Evolutionary conservation across 2,797 vertebrate species (phyloP).

Genomic region (Etheostoma nigrum): DNA sequence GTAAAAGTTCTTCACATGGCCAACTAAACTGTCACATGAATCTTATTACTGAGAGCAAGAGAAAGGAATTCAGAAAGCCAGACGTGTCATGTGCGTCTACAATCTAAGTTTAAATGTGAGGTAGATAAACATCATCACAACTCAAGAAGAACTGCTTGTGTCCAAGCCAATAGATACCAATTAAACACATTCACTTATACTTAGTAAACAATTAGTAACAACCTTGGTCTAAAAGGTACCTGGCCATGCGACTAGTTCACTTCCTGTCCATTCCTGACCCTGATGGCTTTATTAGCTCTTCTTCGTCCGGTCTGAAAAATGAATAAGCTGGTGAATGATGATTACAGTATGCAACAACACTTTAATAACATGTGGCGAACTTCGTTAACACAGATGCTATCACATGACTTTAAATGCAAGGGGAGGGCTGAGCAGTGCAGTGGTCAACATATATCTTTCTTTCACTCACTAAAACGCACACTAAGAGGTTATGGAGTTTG

Average conservation of each 20-base stretch:
- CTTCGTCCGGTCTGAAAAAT: conserved; percentile 57
- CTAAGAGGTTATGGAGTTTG: no score
- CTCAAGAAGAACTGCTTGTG: background rate
- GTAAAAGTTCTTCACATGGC: background rate
- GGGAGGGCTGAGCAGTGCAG: background rate
- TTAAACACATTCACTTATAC: background rate
- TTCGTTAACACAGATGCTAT: background rate
- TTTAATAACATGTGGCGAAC: conserved; percentile 39
- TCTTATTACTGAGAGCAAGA: conserved; percentile 6
- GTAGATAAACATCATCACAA: background rate
- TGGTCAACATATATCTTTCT: background rate
- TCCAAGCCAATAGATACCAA: background rate
- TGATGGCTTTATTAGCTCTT: conserved; percentile 46
- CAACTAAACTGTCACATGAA: conserved; percentile 13
- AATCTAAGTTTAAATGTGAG: background rate
- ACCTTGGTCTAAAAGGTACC: conserved; percentile 50
- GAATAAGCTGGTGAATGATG: conserved; percentile 44
- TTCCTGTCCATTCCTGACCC: conserved; percentile 49
- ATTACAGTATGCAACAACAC: conserved; percentile 8
- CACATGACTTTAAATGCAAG: conserved; percentile 50
- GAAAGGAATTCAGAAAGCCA: background rate
- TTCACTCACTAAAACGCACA: background rate
- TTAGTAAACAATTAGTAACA: conserved; percentile 4
- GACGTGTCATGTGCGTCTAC: background rate
- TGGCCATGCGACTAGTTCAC: conserved; percentile 49